Conservation (phyloP, 2,797 vertebrate species). For the Ispidina lecontei region DNA sequence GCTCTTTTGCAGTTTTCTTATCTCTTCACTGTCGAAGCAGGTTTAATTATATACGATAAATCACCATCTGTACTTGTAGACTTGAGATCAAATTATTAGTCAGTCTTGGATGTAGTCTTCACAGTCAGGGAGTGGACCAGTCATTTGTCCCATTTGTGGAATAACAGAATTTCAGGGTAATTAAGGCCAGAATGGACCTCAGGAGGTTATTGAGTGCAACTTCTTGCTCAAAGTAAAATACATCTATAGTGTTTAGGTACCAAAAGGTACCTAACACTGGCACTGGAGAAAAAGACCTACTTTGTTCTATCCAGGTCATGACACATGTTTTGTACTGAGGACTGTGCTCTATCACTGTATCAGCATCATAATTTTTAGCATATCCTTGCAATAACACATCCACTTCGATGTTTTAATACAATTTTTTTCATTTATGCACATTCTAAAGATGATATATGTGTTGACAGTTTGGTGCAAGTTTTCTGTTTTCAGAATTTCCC, state of each 20-base stretch:
- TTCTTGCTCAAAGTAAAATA: not conserved
- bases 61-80: not conserved
- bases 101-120: not conserved
- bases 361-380: not conserved
- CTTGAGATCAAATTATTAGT: not conserved
- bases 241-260: not conserved
- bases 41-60: not conserved
- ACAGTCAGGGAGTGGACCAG: not conserved
- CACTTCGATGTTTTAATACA: not conserved
- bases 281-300: not conserved
- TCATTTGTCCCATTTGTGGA: not conserved
- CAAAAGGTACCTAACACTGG: not conserved
- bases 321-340: accelerated
- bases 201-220: not conserved
- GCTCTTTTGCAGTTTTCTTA: not conserved
- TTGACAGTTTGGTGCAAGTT: not conserved
- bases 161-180: not conserved
- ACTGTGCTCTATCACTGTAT: not conserved
- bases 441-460: not conserved
- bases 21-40: not conserved
- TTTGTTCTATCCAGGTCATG: not conserved
- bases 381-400: not conserved
- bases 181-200: not conserved
- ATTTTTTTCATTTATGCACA: not conserved
- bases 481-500: not conserved